These are phyloP conservation scores for Nomia melanderi DNA, from an alignment of 1,140 invertebrate species.

Conservation along the genomic window DNA sequence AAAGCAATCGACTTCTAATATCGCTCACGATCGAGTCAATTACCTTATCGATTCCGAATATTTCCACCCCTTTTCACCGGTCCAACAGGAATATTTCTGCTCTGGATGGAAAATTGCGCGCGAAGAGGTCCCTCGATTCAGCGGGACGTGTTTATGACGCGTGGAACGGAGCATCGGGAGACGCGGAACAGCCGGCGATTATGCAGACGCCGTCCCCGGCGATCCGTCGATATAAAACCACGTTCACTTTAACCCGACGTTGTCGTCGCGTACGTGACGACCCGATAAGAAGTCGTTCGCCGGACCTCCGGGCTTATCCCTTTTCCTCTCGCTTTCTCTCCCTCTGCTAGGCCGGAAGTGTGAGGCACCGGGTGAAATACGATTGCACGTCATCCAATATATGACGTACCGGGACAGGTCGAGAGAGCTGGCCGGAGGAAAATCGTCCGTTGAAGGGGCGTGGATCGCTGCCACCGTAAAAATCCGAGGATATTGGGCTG, in stretches of 20 bases:
- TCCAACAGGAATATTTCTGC: constrained; percentile 8
- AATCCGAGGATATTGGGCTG: not conserved
- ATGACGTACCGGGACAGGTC: constrained; percentile 19
- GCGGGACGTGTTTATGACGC: constrained; percentile 27
- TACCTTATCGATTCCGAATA: not conserved
- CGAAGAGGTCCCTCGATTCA: not conserved
- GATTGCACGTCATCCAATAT: constrained; percentile 55
- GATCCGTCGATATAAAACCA: constrained; percentile 41
- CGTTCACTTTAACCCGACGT: constrained; percentile 14
- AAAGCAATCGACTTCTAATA: too few relatives aligned
- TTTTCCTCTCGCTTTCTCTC: too few relatives aligned
- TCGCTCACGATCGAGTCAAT: too few relatives aligned
- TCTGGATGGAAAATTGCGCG: not conserved
- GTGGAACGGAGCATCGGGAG: constrained; percentile 31
- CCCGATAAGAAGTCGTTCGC: constrained; percentile 47
- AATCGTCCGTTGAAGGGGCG: not conserved
- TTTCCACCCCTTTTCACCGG: not conserved
- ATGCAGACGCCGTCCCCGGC: constrained; percentile 25
- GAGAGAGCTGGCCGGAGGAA: constrained; percentile 32
- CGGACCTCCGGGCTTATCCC: constrained; percentile 2
- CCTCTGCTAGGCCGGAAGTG: constrained; percentile 58
- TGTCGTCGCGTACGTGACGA: constrained; percentile 47
- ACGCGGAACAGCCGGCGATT: constrained; percentile 19
- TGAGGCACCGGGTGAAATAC: constrained; percentile 64
- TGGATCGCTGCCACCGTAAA: not conserved